Conservation (phyloP, 2,888 invertebrate species). For the Atrina japonica region DNA sequence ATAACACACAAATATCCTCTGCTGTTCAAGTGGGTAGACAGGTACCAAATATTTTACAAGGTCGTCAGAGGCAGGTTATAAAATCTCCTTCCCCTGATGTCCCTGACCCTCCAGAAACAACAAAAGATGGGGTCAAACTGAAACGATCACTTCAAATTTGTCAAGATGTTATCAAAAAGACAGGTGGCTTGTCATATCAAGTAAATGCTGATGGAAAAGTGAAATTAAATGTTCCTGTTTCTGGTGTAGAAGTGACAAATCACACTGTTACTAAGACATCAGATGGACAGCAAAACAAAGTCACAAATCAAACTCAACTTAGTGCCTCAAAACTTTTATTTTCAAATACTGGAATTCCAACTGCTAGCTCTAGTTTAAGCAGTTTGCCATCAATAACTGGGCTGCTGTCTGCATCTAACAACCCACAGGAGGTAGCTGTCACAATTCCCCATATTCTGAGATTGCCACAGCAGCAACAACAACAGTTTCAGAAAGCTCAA, state of each 20-base stretch:
- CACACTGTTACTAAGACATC: constrained; percentile 36
- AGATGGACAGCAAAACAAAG: constrained; percentile 23
- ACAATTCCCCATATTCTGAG: constrained; percentile 1
- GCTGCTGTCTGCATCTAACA: constrained; percentile 15
- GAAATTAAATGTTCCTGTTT: constrained; percentile 35
- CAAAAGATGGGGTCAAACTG: constrained; percentile 86
- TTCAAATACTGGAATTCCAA: constrained; percentile 41
- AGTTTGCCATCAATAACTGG: constrained; percentile 31
- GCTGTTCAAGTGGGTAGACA: constrained; percentile 35
- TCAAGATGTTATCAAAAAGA: constrained; percentile 91
- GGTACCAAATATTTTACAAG: constrained; percentile 52
- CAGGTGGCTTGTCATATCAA: constrained; percentile 75
- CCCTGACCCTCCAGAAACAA: constrained; percentile 44
- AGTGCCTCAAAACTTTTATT: constrained; percentile 62
- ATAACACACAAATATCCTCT: constrained; percentile 28
- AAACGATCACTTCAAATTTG: constrained; percentile 96
- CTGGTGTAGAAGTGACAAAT: constrained; percentile 39
- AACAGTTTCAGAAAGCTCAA: constrained; percentile 7
- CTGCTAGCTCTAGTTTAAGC: constrained; percentile 8
- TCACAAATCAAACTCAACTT: constrained; percentile 35
- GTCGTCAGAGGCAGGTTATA: constrained; percentile 24
- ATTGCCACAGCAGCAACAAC: constrained; percentile 7
- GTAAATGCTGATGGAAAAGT: constrained; percentile 30
- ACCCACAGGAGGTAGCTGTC: constrained; percentile 6
- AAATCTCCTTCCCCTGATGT: constrained; percentile 22